phyloP scores from a whole-genome alignment of 2,888 invertebrate species.

The Dicyrtoma fusca region DNA sequence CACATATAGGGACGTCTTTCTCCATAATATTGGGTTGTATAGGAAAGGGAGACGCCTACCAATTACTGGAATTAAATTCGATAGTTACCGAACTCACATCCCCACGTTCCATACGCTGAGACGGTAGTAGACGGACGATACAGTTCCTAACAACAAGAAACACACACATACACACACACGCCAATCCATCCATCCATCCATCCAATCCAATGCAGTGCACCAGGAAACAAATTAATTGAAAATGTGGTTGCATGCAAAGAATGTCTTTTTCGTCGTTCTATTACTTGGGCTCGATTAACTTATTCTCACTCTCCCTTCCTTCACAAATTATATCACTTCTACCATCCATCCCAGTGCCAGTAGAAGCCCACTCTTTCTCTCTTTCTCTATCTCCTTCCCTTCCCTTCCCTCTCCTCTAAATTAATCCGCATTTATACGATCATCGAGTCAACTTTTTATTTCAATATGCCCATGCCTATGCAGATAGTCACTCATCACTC shows the following conservation, averaged over 20 bases:
- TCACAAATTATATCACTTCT: too few species aligned
- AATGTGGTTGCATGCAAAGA: conserved; percentile 35
- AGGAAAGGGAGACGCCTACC: conserved; percentile 27
- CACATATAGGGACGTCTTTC: too few species aligned
- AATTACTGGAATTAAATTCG: conserved; percentile 37
- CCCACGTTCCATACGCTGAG: background rate
- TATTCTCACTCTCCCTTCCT: conserved; percentile 19
- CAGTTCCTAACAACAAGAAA: too few species aligned
- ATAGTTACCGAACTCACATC: conserved; percentile 5
- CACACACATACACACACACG: conserved; percentile 6
- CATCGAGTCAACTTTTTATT: too few species aligned
- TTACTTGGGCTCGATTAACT: conserved; percentile 9
- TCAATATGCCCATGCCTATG: too few species aligned
- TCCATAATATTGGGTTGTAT: background rate
- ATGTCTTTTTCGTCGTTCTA: conserved; percentile 9
- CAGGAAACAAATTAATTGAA: conserved; percentile 31
- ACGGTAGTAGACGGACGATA: background rate
- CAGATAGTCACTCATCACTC: too few species aligned
- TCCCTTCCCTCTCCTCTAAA: background rate
- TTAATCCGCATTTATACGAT: too few species aligned
- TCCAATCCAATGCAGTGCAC: background rate
- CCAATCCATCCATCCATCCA: conserved; percentile 11
- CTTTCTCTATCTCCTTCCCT: too few species aligned
- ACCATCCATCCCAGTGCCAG: too few species aligned
- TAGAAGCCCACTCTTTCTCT: too few species aligned